These are phyloP conservation scores for Mellilla xanthometata DNA, from an alignment of 2,888 invertebrate species.

Conservation along the genomic window DNA sequence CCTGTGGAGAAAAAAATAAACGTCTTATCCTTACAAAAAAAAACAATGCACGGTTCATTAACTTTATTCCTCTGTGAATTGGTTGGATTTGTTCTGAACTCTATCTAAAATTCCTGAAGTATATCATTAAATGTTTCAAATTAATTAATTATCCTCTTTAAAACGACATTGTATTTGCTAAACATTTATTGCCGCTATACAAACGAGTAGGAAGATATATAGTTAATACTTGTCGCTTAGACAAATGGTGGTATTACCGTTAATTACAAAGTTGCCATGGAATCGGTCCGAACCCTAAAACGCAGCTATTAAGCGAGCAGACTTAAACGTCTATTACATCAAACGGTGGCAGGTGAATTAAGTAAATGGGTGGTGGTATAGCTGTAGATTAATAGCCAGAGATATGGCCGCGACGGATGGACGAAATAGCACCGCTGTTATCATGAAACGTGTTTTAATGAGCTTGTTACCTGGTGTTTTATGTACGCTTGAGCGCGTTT, in stretches of 20 bases:
- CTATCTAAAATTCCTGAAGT: too few species aligned
- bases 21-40: too few species aligned
- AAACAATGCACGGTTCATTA: too few species aligned
- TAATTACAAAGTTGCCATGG: slow-evolving; percentile 46
- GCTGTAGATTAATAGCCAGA: slow-evolving; percentile 59
- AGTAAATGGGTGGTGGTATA: slow-evolving; percentile 48
- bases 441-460: slow-evolving; percentile 31
- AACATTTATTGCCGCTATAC: too few species aligned
- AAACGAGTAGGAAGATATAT: too few species aligned
- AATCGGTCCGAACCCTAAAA: slow-evolving; percentile 37
- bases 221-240: slow-evolving; percentile 21
- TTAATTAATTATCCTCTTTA: too few species aligned
- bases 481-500: slow-evolving; percentile 21
- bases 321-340: slow-evolving; percentile 58
- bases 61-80: too few species aligned
- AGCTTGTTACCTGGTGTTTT: slow-evolving; percentile 28
- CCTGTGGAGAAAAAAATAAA: too few species aligned
- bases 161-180: too few species aligned
- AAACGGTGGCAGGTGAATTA: slow-evolving; percentile 61
- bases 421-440: slow-evolving; percentile 41
- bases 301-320: slow-evolving; percentile 42
- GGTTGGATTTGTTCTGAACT: too few species aligned
- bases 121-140: too few species aligned
- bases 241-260: slow-evolving; percentile 32
- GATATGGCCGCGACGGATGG: slow-evolving; percentile 49